Evolutionary conservation across 2,888 invertebrate genomes (phyloP).

Genomic region (Cartodere bifasciata): DNA sequence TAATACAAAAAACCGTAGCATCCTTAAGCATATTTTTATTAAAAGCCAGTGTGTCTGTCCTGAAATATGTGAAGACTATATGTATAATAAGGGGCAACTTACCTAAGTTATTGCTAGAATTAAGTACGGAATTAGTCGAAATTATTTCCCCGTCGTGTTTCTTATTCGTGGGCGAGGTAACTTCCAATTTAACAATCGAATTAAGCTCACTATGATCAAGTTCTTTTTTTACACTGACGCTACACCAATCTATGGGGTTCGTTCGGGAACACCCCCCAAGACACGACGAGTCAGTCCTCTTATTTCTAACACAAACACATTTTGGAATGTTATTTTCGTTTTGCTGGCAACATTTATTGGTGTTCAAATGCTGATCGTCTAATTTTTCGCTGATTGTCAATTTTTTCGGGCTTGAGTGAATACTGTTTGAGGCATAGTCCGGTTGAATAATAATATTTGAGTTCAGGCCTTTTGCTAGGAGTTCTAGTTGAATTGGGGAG

Average conservation of each 20-base stretch:
- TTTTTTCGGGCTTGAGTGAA: conserved; percentile 28
- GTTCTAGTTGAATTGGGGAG: conserved; percentile 54
- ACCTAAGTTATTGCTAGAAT: no score
- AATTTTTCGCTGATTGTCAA: conserved; percentile 21
- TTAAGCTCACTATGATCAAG: no score
- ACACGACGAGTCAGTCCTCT: conserved; percentile 13
- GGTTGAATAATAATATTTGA: conserved; percentile 38
- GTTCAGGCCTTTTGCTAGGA: conserved; percentile 39
- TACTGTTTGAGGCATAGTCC: conserved; percentile 21
- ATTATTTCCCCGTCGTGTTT: conserved; percentile 27
- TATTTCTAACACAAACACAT: no score
- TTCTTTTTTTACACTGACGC: conserved; percentile 52
- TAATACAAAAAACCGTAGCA: no score
- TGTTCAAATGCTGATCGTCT: conserved; percentile 30
- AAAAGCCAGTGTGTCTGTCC: no score
- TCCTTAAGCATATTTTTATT: no score
- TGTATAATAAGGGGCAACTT: no score
- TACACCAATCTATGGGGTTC: conserved; percentile 52
- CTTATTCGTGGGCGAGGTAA: conserved; percentile 51
- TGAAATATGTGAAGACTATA: no score
- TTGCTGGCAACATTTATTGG: no score
- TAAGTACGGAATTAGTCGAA: no score
- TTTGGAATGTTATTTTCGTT: no score
- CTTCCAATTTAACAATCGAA: conserved; percentile 49
- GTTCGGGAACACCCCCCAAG: conserved; percentile 51